Conservation (phyloP, 2,113 vertebrate species). For the Rhipidura dahli region DNA sequence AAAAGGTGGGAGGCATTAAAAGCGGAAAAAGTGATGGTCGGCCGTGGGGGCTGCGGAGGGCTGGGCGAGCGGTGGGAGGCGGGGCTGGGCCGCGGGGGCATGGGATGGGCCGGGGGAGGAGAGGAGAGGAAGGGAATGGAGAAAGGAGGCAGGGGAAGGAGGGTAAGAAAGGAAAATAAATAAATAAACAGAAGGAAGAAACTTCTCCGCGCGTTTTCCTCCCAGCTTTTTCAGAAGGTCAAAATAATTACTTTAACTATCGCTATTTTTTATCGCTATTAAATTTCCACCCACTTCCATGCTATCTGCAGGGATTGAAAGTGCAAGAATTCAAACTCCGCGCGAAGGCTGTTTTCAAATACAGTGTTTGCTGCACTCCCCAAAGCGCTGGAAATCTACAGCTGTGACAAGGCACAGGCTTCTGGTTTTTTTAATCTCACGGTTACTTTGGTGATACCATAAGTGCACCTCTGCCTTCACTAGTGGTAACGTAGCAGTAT, state of each 20-base stretch:
- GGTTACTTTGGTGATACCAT: not conserved
- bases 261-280: not conserved
- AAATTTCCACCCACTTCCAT: not conserved
- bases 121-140: too few relatives aligned
- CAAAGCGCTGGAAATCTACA: not conserved
- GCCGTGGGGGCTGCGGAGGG: not conserved
- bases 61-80: not conserved
- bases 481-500: not conserved
- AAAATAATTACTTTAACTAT: not conserved
- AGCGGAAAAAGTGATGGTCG: not conserved
- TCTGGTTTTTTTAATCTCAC: not conserved
- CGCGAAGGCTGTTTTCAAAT: not conserved
- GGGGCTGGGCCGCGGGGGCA: not conserved
- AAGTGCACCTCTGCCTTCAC: not conserved
- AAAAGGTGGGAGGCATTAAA: not conserved
- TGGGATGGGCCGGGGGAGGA: not conserved
- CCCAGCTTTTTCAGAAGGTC: not conserved
- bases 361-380: not conserved
- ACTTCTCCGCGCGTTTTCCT: accelerated
- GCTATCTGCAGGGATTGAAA: not conserved
- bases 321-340: not conserved
- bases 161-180: not conserved
- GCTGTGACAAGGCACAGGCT: not conserved
- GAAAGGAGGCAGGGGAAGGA: too few relatives aligned
- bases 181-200: not conserved